Conservation (phyloP, 37 sponge, comb jelly and placozoan genomes). For the Theonella swinhoei region DNA sequence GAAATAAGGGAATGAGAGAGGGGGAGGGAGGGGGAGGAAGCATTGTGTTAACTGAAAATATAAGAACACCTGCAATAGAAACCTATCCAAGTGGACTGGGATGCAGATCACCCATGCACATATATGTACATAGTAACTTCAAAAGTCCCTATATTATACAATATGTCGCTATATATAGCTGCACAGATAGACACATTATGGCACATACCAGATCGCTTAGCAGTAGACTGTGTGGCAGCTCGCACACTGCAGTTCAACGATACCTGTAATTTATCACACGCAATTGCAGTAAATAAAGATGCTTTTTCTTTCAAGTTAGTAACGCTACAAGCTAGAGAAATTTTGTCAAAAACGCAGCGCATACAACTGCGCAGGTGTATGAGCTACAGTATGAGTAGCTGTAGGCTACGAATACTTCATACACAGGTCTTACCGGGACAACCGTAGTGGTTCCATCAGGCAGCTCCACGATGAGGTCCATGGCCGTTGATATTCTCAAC, state of each 20-base stretch:
- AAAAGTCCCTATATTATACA: neutral
- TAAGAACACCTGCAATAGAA: too few relatives aligned
- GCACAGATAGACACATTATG: neutral
- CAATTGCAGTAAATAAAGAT: too few relatives aligned
- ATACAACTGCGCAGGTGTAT: too few relatives aligned
- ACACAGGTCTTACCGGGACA: constrained; percentile 44
- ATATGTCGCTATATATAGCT: neutral
- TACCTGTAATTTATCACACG: too few relatives aligned
- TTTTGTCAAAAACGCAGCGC: too few relatives aligned
- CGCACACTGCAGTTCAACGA: neutral
- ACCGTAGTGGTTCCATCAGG: constrained; percentile 23
- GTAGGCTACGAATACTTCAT: too few relatives aligned
- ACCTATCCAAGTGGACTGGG: too few relatives aligned
- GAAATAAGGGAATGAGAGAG: neutral
- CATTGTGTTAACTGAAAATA: neutral
- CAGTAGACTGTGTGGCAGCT: neutral
- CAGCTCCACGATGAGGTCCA: constrained; percentile 53
- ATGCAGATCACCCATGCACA: neutral
- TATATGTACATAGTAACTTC: neutral
- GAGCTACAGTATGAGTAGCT: too few relatives aligned
- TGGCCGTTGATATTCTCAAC: too few relatives aligned
- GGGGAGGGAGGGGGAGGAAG: neutral
- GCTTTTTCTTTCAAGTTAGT: too few relatives aligned
- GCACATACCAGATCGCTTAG: neutral
- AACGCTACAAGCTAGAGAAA: too few relatives aligned